Evolutionary conservation across 2,797 vertebrate genomes (phyloP), one percentile per base, ranked within the genome.

Genomic region (Sternotherus odoratus): DNA sequence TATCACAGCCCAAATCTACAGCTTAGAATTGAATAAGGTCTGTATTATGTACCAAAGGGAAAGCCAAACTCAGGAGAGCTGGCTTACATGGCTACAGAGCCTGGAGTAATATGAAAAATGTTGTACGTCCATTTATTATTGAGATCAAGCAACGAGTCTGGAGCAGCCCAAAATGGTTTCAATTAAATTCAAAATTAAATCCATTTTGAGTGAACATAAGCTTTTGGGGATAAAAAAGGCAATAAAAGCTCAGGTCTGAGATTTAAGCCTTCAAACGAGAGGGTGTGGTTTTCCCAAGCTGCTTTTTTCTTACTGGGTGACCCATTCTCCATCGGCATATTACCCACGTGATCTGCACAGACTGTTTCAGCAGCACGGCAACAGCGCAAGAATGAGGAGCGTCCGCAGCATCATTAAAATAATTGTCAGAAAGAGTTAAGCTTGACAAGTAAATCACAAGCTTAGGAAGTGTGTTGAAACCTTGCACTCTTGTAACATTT

Each of bases 201-300:
- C 88, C 89, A 92, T 94, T 95, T 90, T 89, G 86, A 96, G 79
- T 87, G 94, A 96, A 94, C 83, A 92, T 95, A 97, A 96, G 93
- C n/a, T 96, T 97, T 97, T 95, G 82, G 89, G 79, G 84, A 92
- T 92, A 88, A 95, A 85, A 94, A 85, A 53, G 46, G 86, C 82
- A 97, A 91, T 96, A 97, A 97, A 97, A 95, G 88, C 91, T 93
- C 90, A 91, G 97, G 82, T 96, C 90, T 97, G 91, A 97, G 95
- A 96, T 87, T 96, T 96, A 97, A 97, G 92, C 94, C 77, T 96
- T 96, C 94, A 97, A n/a, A n/a, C n/a, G n/a, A n/a, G n/a, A n/a
- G n/a, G n/a, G n/a, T n/a, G n/a, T 96, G 97, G 97, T 97, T 97
- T 98, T 97, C 95, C 97, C 98, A 98, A 98, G 97, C 93, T 95